These are phyloP conservation scores for Labeo catla DNA, from an alignment of 2,113 vertebrate genomes.

Conservation along the genomic window DNA sequence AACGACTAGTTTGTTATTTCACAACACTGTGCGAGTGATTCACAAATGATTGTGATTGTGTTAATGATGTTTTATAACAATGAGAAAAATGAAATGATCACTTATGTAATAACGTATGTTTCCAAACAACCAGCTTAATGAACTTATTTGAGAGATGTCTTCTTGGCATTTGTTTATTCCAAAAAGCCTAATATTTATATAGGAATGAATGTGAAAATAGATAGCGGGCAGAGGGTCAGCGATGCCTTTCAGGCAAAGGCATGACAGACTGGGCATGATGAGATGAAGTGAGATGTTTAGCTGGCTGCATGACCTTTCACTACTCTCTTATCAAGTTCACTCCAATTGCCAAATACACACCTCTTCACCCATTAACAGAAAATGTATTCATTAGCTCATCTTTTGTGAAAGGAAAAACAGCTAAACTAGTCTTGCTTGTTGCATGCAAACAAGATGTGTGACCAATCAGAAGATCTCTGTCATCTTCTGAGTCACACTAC, in stretches of 20 bases:
- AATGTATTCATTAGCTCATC: not conserved
- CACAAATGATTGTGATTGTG: not conserved
- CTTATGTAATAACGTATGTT: not conserved
- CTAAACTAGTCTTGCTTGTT: not conserved
- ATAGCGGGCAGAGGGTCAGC: not conserved
- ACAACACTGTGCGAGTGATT: not conserved
- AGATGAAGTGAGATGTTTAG: not conserved
- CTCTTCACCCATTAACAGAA: not conserved
- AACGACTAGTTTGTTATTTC: not conserved
- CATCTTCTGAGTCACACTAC: not conserved
- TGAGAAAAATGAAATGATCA: not conserved
- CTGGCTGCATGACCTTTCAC: not conserved
- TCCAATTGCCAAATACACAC: not conserved
- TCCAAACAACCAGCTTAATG: not conserved
- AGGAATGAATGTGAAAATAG: not conserved
- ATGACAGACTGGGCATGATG: not conserved
- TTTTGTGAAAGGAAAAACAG: slow-evolving; percentile 3
- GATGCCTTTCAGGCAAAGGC: not conserved
- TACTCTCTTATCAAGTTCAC: not conserved
- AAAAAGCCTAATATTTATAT: not conserved
- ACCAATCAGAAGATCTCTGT: not conserved
- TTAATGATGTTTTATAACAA: not conserved
- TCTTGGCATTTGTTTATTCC: not conserved
- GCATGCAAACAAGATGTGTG: not conserved
- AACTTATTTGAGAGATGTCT: not conserved